These are phyloP conservation scores for Ceyx margarethae DNA, from an alignment of 2,113 vertebrate species.

Conservation along the genomic window DNA sequence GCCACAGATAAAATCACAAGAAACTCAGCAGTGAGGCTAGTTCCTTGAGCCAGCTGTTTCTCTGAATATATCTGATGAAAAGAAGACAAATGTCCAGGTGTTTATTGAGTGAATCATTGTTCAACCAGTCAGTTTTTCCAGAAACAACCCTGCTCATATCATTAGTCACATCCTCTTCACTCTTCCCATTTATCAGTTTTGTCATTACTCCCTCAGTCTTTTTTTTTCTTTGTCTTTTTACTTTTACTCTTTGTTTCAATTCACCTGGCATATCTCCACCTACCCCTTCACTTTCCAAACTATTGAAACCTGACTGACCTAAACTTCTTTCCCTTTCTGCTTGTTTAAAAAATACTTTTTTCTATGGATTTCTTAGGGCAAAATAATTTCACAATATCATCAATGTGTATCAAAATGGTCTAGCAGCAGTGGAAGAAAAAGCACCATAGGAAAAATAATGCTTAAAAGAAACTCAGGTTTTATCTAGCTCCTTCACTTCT, in stretches of 20 bases:
- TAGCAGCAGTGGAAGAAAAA: not conserved
- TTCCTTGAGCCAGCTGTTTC: slow-evolving; percentile 27
- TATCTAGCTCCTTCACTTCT: not conserved
- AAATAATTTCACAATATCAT: not conserved
- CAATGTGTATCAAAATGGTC: not conserved
- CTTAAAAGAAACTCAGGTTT: not conserved
- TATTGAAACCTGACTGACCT: not conserved
- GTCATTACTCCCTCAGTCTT: not conserved
- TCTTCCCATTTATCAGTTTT: not conserved
- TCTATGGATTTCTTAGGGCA: not conserved
- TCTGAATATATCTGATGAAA: slow-evolving; percentile 2
- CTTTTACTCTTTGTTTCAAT: not conserved
- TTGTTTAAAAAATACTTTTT: not conserved
- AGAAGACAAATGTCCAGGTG: slow-evolving; percentile 5
- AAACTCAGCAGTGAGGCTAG: not conserved
- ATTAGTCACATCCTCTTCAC: slow-evolving; percentile 49
- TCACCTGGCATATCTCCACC: not conserved
- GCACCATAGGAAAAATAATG: not conserved
- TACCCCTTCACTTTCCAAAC: not conserved
- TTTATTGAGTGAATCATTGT: slow-evolving; percentile 52
- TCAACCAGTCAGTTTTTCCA: slow-evolving; percentile 60
- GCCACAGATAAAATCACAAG: slow-evolving; percentile 40
- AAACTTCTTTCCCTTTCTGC: not conserved
- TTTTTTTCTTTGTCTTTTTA: not conserved
- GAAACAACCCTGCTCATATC: slow-evolving; percentile 30